These are phyloP conservation scores for Pterocles orientalis DNA, from an alignment of 2,113 vertebrate genomes.

Conservation along the genomic window DNA sequence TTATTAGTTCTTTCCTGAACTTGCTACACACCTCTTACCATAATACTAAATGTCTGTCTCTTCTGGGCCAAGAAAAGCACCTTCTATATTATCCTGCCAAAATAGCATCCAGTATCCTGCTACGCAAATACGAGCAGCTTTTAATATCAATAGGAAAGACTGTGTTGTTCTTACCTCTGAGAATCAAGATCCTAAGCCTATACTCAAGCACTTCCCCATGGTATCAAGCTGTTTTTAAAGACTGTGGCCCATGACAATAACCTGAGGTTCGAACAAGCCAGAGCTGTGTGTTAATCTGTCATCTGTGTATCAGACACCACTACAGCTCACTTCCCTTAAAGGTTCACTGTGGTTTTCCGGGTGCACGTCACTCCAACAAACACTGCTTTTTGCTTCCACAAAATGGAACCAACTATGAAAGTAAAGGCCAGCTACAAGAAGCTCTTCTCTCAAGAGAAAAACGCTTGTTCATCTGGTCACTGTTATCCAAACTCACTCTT, in stretches of 20 bases:
- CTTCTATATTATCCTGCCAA: not conserved
- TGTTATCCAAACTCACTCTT: not conserved
- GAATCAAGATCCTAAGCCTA: not conserved
- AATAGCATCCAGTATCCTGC: not conserved
- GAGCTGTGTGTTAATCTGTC: not conserved
- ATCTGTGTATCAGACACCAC: not conserved
- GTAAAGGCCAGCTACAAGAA: not conserved
- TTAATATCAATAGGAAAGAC: not conserved
- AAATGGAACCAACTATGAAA: not conserved
- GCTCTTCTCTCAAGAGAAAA: not conserved
- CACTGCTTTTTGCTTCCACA: not conserved
- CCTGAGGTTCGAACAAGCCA: not conserved
- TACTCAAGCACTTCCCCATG: not conserved
- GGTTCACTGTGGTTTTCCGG: not conserved
- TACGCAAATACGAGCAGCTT: not conserved
- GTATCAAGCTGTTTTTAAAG: not conserved
- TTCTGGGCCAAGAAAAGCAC: slow-evolving; percentile 10
- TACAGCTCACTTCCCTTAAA: not conserved
- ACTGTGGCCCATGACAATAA: not conserved
- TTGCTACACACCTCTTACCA: not conserved
- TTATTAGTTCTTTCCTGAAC: not conserved
- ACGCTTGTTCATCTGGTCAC: not conserved
- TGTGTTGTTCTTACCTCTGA: not conserved
- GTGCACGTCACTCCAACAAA: not conserved
- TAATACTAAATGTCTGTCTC: not conserved